Evolutionary conservation across 2,797 vertebrate species (phyloP), one percentile per base, ranked within the genome.

Genomic region (Dermochelys coriacea): DNA sequence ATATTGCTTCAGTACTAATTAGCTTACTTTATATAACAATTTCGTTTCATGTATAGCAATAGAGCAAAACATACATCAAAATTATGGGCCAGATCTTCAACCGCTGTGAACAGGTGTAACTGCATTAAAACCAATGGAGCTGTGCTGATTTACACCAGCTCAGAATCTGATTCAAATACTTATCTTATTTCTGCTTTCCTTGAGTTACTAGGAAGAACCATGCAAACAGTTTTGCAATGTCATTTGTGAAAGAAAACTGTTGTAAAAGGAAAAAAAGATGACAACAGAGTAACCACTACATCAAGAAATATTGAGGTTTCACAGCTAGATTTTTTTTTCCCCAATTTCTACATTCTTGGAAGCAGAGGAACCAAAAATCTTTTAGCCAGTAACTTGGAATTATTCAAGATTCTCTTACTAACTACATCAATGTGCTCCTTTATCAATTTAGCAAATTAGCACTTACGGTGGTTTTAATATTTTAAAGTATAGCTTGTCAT

Each of bases 401-500:
- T 87, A 91, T 93, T 97, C 95, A 97, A 91, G 98, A 98, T 93
- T 90, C 87, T 92, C 96, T 93, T 96, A 90, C 92, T 98, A 98
- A 97, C 94, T 97, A 83, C 50, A 97, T 75, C 92, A 97, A 93
- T 86, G 91, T 82, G 87, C 94, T 96, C 93, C 97, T 97, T 61
- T 96, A 97, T 96, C 97, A 97, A 93, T 97, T 97, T 96, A 98
- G 96, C 96, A 95, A 98, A 97, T 95, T 86, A 98, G 80, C 80
- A 97, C 92, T 96, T 97, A 98, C 93, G 68, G 79, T 84, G 79
- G 93, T 97, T 98, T 98, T 97, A 97, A 97, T 98, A 98, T 97
- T 96, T 97, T 96, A 98, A 98, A 95, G 94, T 94, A 96, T 57
- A 54, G 74, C 49, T 49, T 94, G 95, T 92, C 93, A 97, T 84